Evolutionary conservation across 64 coral and sea anemone genomes (phyloP).

Genomic region (Montipora sp.): DNA sequence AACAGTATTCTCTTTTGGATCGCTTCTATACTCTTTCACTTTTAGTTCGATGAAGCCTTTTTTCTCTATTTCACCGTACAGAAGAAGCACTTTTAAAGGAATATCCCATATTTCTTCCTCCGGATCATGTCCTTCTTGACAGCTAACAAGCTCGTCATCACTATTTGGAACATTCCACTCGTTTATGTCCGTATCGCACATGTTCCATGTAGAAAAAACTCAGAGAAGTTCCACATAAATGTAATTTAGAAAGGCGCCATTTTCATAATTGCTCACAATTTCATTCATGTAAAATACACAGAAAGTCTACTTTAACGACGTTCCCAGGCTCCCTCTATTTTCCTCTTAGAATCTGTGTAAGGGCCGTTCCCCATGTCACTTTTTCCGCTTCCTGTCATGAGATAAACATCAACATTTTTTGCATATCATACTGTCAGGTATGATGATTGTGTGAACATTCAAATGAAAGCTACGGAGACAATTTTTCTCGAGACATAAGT

Average conservation of each 20-base stretch:
- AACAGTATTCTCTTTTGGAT: not conserved
- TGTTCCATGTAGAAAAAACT: not conserved
- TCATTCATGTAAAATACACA: not conserved
- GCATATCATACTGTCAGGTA: too few relatives aligned
- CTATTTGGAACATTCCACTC: slow-evolving; percentile 65
- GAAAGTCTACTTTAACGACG: not conserved
- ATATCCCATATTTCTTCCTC: slow-evolving; percentile 3
- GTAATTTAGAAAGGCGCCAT: not conserved
- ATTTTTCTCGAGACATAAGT: too few relatives aligned
- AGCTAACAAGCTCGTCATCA: slow-evolving; percentile 53
- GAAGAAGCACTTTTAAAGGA: slow-evolving; percentile 45
- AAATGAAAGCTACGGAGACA: too few relatives aligned
- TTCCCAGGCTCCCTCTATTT: too few relatives aligned
- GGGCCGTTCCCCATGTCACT: too few relatives aligned
- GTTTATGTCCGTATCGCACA: not conserved
- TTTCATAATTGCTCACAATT: not conserved
- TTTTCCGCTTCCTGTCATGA: too few relatives aligned
- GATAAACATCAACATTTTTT: too few relatives aligned
- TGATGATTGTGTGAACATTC: too few relatives aligned
- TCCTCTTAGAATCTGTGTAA: too few relatives aligned
- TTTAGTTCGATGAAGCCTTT: slow-evolving; percentile 55
- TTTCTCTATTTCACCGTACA: slow-evolving; percentile 63
- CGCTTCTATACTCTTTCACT: slow-evolving; percentile 55
- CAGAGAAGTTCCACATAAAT: not conserved
- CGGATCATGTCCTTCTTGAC: not conserved